Evolutionary conservation across 92 coral and sea anemone genomes (phyloP), one percentile per base, ranked within the genome.

Genomic region (Actinostola sp.): DNA sequence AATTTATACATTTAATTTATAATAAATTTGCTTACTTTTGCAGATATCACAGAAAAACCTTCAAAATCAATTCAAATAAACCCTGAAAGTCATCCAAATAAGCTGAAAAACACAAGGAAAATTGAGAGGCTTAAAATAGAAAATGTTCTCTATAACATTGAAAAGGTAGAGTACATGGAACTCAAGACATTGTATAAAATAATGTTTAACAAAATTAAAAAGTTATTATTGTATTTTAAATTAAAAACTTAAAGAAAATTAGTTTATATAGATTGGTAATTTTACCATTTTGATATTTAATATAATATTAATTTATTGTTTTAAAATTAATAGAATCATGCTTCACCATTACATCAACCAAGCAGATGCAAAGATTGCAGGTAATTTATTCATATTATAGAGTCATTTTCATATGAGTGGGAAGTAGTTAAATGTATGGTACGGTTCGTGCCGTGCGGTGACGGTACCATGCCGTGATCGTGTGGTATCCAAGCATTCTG

Each of bases 71-170:
- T 46, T 2, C 19, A 46, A 26, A 7, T 23, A 33, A 2, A 31
- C 15, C 16, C 35, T 45, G 59, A 24, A 42, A 19, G 26, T 20
- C 20, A 53, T 53, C 58, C 56, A 68, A 6, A 34, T 16, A 54
- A 13, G 25, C 48, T 82, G 57, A 82, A 79, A 25, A 86, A 75
- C 39, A 81, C 73, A 52, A 79, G 86, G 64, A 82, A 82, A 52
- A 30, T 86, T 49, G 96, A 89, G 63, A 67, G 73, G 44, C 77
- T 86, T 8, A 86, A 72, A 78, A 65, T 82, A 60, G 83, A 89
- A 16, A 89, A 85, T 66, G 43, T 86, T 44, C 39, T 85, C 32
- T 44, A 48, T 36, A 78, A 74, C 25, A 74, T 83, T 60, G 61
- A 85, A 44, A 82, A 82, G 89, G 96, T 82, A 57, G 19, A 13